phyloP scores from a whole-genome alignment of 2,113 vertebrate genomes.

The Chlorodrepanis virens region DNA sequence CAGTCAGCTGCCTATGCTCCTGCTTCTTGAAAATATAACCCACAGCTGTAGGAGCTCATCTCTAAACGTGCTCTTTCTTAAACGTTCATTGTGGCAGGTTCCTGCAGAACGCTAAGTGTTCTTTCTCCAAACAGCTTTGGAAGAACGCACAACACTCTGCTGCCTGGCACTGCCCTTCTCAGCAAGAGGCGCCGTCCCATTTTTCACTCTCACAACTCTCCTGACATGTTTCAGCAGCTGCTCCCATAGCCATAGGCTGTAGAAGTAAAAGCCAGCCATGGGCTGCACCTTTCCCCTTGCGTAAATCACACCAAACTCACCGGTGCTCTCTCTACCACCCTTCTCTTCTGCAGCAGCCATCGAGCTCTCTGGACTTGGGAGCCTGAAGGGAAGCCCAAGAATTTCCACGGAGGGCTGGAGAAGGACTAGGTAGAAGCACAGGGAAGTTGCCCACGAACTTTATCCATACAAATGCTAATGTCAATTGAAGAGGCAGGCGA shows the following conservation, averaged over 20 bases:
- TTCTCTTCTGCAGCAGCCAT: neutral
- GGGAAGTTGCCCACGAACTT: no score
- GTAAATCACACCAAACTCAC: neutral
- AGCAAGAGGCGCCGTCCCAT: no score
- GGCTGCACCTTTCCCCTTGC: neutral
- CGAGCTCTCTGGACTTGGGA: neutral
- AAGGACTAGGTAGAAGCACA: neutral
- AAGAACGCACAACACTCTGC: no score
- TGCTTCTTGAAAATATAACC: neutral
- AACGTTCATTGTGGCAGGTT: neutral
- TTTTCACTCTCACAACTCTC: neutral
- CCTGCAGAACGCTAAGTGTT: accelerated
- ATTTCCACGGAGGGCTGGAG: neutral
- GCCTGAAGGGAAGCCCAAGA: neutral
- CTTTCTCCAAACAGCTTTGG: neutral
- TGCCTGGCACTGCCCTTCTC: neutral
- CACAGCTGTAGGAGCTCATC: neutral
- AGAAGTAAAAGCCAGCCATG: neutral
- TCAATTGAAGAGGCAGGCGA: neutral
- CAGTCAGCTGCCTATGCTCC: neutral
- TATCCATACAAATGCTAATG: neutral
- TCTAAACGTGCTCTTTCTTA: neutral
- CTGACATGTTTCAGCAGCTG: neutral
- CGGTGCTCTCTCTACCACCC: neutral
- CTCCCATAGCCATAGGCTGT: neutral